Evolutionary conservation across 2,888 invertebrate genomes (phyloP), one percentile per base, ranked within the genome.

Genomic region (Pterobdella sp.): DNA sequence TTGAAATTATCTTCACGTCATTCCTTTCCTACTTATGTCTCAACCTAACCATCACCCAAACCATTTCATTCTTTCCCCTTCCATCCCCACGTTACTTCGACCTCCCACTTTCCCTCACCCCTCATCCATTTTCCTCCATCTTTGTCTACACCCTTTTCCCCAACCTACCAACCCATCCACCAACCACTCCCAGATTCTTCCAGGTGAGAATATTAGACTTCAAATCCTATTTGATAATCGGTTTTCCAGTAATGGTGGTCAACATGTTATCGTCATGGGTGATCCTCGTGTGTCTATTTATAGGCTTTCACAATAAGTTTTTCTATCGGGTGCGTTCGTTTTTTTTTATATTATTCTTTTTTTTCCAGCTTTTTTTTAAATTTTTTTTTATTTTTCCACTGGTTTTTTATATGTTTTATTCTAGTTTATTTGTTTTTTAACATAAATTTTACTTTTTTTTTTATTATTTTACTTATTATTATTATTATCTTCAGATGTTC

Each of bases 141-240:
- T 22, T 42, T 14, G 10, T 14, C 49, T 14, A 22, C 22, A 42
- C 22, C 49, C 22, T 14, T 22, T 7, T 7, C 49, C 7, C 49
- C 49, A 42, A 42, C 49, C 7, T n/a, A n/a, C n/a, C n/a, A n/a
- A n/a, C n/a, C n/a, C n/a, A n/a, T n/a, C n/a, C n/a, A n/a, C n/a
- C n/a, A n/a, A n/a, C n/a, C n/a, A n/a, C n/a, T n/a, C n/a, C n/a
- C 52, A 49, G 52, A 49, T 49, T 49, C 14, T 49, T 18, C 18
- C 14, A n/a, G 14, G n/a, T n/a, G n/a, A 49, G 52, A 14, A 49
- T n/a, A 10, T 60, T 73, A 4, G 69, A 69, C 69, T 73, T 69
- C 64, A 69, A 67, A 1, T 69, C 71, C 7, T 74, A 71, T 70
- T 42, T 71, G 29, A 64, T 74, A 22, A 65, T 74, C n/a, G 74